Percentiles rank a stretch among this genome's conserved stretches.
Evolutionary conservation across 37 sponge, comb jelly and placozoan genomes (phyloP).

Genomic region (Chondrosia reniformis): DNA sequence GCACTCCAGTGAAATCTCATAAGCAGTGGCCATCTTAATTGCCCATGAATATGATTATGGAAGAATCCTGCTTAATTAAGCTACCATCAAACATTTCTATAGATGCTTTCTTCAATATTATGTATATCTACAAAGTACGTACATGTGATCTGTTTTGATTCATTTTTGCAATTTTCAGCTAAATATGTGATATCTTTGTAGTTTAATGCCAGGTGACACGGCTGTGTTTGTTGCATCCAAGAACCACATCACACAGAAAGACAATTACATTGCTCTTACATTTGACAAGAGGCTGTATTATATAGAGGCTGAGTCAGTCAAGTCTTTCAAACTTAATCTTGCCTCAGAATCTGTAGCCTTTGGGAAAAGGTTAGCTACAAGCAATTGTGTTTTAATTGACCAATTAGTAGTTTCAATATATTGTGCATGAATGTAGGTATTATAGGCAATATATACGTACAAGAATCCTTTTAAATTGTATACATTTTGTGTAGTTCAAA

Average conservation of each 20-base stretch:
- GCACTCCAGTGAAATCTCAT: no score
- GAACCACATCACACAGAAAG: neutral
- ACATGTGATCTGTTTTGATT: no score
- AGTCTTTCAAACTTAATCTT: neutral
- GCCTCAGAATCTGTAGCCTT: neutral
- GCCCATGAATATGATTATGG: no score
- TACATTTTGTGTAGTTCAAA: neutral
- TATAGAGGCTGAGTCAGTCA: neutral
- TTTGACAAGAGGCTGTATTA: constrained; percentile 7
- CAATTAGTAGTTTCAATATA: no score
- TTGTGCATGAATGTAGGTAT: no score
- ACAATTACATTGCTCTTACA: constrained; percentile 2
- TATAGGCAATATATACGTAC: neutral
- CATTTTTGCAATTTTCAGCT: no score
- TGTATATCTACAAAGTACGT: neutral
- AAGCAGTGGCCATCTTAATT: no score
- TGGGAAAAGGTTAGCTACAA: constrained; percentile 21
- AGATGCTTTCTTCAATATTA: neutral
- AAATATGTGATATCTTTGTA: no score
- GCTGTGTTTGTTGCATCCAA: constrained; percentile 9
- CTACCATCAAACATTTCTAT: neutral
- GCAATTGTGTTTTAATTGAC: no score
- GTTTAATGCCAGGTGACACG: neutral
- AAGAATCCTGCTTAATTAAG: no score
- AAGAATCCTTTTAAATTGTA: neutral